Conservation (phyloP, 2,797 vertebrate species). For the Crenuchus spilurus region DNA sequence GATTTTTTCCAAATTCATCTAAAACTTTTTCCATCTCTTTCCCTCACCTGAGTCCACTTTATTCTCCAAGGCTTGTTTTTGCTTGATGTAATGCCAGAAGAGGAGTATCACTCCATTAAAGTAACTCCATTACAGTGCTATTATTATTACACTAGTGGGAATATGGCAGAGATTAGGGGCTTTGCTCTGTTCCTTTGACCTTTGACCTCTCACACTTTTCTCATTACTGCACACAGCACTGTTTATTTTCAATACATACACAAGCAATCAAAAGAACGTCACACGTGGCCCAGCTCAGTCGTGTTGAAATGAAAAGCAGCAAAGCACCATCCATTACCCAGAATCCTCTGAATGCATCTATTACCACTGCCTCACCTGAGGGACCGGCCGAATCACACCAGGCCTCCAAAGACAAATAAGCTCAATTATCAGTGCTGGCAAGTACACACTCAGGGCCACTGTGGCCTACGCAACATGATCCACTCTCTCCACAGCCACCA, state of each 20-base stretch:
- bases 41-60: background rate
- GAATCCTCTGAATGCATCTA: conserved; percentile 60
- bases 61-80: conserved; percentile 41
- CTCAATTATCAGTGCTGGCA: conserved; percentile 69
- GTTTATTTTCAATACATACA: conserved; percentile 4
- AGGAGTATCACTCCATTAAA: conserved; percentile 15
- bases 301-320: conserved; percentile 40
- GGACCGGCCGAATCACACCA: conserved; percentile 59
- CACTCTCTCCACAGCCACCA: conserved; percentile 53
- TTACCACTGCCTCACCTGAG: conserved; percentile 54
- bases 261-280: conserved; percentile 15
- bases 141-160: conserved; percentile 25
- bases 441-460: conserved; percentile 66
- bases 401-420: conserved; percentile 68
- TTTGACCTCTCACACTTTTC: conserved; percentile 1
- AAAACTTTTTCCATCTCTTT: too few relatives aligned
- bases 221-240: background rate
- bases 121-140: conserved; percentile 19
- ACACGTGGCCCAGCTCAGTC: conserved; percentile 21
- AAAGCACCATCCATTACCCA: conserved; percentile 51
- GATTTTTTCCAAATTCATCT: too few relatives aligned
- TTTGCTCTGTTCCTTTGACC: background rate
- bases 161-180: conserved; percentile 32
- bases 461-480: conserved; percentile 14
- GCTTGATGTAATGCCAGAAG: conserved; percentile 52